phyloP scores from a whole-genome alignment of 2,888 invertebrate species.

The Agriotes lineatus region DNA sequence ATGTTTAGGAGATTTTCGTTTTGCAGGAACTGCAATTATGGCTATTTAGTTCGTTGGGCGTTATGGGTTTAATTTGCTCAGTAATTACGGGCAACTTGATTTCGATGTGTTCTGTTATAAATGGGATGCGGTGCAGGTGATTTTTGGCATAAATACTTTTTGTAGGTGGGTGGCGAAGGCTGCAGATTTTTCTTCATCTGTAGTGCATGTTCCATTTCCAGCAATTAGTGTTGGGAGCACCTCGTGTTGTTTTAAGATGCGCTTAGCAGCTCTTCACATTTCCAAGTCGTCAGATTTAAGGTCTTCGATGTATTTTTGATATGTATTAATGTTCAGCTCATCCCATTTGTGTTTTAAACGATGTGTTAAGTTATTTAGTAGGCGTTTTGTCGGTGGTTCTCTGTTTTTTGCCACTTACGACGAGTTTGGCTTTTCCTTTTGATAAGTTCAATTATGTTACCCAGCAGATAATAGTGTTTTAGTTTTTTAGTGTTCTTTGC shows the following conservation, averaged over 20 bases:
- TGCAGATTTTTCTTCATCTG: background rate
- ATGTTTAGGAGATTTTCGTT: too few species aligned
- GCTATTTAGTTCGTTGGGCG: too few species aligned
- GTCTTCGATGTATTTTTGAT: too few species aligned
- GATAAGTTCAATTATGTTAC: background rate
- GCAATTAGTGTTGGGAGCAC: background rate
- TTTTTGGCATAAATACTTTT: background rate
- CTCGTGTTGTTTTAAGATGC: background rate
- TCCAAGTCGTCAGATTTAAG: background rate
- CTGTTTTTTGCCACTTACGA: slow-evolving; percentile 10
- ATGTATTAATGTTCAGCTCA: too few species aligned
- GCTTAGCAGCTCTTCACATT: background rate
- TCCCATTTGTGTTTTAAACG: background rate
- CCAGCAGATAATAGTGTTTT: background rate
- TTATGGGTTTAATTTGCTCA: too few species aligned
- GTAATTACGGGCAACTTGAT: too few species aligned
- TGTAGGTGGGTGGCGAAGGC: background rate
- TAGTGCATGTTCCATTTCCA: background rate
- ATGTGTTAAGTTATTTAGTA: slow-evolving; percentile 11
- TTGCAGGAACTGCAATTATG: too few species aligned
- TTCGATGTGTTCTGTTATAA: too few species aligned
- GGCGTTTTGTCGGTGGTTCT: background rate
- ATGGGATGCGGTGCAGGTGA: too few species aligned
- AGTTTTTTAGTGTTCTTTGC: background rate
- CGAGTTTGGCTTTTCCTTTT: slow-evolving; percentile 17